A percentile compares a stretch with the other conserved stretches of the same genome.
phyloP scores from a whole-genome alignment of 1,140 invertebrate genomes.

The Hycleus phaleratus region DNA sequence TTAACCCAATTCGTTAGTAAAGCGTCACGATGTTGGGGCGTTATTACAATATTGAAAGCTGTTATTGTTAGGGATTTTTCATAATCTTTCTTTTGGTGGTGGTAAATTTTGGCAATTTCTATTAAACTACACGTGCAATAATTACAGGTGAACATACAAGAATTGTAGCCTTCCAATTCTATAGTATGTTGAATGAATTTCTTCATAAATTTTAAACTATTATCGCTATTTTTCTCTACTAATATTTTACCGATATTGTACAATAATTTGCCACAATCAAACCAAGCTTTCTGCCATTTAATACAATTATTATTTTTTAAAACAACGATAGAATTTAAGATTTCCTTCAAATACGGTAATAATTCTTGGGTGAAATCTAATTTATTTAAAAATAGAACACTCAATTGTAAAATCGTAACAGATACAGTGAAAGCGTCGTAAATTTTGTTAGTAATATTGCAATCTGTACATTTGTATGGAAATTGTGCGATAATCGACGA shows the following conservation, averaged over 20 bases:
- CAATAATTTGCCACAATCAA: neutral
- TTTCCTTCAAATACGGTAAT: neutral
- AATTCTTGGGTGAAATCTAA: neutral
- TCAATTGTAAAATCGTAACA: neutral
- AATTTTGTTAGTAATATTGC: neutral
- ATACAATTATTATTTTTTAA: neutral
- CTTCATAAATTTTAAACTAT: neutral
- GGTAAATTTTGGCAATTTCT: neutral
- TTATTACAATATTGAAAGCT: neutral
- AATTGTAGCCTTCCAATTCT: neutral
- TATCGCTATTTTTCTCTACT: neutral
- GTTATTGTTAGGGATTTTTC: neutral
- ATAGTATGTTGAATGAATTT: neutral
- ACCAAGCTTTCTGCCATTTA: neutral
- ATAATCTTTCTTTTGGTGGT: neutral
- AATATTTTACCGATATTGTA: neutral
- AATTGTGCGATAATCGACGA: neutral
- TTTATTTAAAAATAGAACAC: too few species aligned
- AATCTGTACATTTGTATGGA: neutral
- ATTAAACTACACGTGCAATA: neutral
- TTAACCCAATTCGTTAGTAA: neutral
- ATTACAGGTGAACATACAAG: neutral
- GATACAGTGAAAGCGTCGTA: neutral
- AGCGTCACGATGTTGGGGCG: neutral
- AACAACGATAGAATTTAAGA: neutral